phyloP scores from a whole-genome alignment of 2,888 invertebrate genomes.

The Andrena hattorfiana region DNA sequence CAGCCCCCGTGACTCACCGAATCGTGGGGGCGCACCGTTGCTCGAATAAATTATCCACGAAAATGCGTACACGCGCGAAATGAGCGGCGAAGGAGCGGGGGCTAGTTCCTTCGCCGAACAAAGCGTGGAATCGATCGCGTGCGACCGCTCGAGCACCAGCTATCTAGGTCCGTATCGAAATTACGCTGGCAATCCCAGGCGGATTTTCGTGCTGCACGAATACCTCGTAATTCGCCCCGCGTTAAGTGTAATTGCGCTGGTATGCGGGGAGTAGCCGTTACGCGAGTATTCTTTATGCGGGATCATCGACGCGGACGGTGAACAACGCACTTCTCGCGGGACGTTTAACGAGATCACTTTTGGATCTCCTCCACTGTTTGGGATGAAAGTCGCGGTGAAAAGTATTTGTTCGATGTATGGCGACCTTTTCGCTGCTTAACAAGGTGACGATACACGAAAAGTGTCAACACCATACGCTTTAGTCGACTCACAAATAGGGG shows the following conservation, averaged over 20 bases:
- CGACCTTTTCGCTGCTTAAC: too few species aligned
- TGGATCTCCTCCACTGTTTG: neutral
- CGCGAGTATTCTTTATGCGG: conserved; percentile 22
- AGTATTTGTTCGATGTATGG: too few species aligned
- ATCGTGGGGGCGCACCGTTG: conserved; percentile 43
- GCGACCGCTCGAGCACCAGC: conserved; percentile 7
- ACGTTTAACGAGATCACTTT: conserved; percentile 3
- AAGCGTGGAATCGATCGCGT: conserved; percentile 47
- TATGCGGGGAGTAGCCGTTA: conserved; percentile 25
- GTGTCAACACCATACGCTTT: too few species aligned
- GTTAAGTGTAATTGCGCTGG: conserved; percentile 60
- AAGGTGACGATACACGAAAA: too few species aligned
- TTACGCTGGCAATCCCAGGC: conserved; percentile 48
- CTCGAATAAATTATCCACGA: conserved; percentile 62
- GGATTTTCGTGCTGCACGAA: conserved; percentile 67
- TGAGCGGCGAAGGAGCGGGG: neutral
- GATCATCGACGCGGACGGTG: conserved; percentile 23
- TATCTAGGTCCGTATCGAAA: conserved; percentile 43
- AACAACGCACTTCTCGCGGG: conserved; percentile 9
- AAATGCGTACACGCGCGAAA: conserved; percentile 35
- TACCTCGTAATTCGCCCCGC: conserved; percentile 45
- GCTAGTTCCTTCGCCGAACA: neutral
- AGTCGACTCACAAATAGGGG: too few species aligned
- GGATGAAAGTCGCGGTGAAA: neutral
- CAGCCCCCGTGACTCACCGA: conserved; percentile 71